Percentiles rank a stretch among this genome's conserved stretches.
Evolutionary conservation across 1,140 invertebrate species (phyloP).

Genomic region (Cydia splendana): DNA sequence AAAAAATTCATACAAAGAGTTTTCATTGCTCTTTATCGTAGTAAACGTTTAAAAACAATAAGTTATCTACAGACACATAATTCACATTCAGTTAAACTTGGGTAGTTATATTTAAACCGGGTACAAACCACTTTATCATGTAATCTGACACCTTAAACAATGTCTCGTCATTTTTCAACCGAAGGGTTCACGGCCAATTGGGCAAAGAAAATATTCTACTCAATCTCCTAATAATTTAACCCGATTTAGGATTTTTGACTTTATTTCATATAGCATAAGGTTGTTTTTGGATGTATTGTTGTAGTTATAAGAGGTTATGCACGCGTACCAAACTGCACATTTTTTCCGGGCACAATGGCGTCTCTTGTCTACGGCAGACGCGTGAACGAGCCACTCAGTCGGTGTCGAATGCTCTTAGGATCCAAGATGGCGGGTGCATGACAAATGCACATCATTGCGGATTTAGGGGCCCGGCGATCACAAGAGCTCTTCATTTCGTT

Average conservation of each 20-base stretch:
- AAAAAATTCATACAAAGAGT: not conserved
- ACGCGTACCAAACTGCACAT: conserved; percentile 19
- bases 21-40: not conserved
- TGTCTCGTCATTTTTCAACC: conserved; percentile 10
- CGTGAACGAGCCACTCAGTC: conserved; percentile 30
- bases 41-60: not conserved
- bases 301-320: not conserved
- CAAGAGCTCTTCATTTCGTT: conserved; percentile 14
- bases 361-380: conserved; percentile 27
- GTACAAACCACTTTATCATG: not conserved
- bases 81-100: no score
- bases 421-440: conserved; percentile 30
- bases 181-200: conserved; percentile 29
- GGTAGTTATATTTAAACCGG: not conserved
- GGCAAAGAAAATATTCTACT: conserved; percentile 22
- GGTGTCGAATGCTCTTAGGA: conserved; percentile 28
- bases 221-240: not conserved
- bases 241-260: not conserved
- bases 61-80: not conserved
- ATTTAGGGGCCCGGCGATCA: conserved; percentile 8
- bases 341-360: conserved; percentile 29
- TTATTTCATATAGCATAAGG: not conserved
- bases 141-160: not conserved
- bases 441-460: conserved; percentile 31
- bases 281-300: not conserved